A percentile compares a stretch with the other conserved stretches of the same genome.
phyloP scores from a whole-genome alignment of 1,140 invertebrate species.

The Drosophila sucinea region DNA sequence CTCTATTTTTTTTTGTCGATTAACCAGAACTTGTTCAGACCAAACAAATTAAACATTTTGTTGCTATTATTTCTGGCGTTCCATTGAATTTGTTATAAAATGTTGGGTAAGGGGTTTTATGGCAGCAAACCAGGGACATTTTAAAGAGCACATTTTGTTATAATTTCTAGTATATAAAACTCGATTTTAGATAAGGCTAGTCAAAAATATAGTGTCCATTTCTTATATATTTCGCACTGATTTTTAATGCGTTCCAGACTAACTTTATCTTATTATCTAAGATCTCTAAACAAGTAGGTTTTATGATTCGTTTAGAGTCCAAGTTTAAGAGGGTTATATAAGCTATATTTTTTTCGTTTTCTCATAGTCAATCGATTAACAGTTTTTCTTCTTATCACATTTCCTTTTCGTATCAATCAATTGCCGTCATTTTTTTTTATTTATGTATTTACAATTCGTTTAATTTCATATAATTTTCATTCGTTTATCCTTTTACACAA shows the following conservation, averaged over 20 bases:
- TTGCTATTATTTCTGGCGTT: not conserved
- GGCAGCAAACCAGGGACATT: too few relatives aligned
- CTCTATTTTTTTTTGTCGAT: not conserved
- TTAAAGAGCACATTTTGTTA: too few relatives aligned
- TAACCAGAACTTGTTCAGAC: slow-evolving; percentile 2
- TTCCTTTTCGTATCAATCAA: slow-evolving; percentile 11
- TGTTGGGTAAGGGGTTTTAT: not conserved
- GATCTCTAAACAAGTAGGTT: too few relatives aligned
- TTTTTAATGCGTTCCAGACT: not conserved
- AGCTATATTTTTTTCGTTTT: not conserved
- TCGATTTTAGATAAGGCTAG: too few relatives aligned
- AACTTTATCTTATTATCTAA: too few relatives aligned
- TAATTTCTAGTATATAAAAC: too few relatives aligned
- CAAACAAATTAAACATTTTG: slow-evolving; percentile 1
- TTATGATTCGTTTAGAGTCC: too few relatives aligned
- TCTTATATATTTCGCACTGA: too few relatives aligned
- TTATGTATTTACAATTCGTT: slow-evolving; percentile 35
- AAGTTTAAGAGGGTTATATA: too few relatives aligned
- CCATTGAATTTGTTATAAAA: not conserved
- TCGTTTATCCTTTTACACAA: not conserved
- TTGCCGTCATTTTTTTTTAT: slow-evolving; percentile 21
- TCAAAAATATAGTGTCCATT: too few relatives aligned
- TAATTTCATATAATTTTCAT: slow-evolving; percentile 14
- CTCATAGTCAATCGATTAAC: slow-evolving; percentile 8
- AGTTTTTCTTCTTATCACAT: slow-evolving; percentile 19